phyloP scores from a whole-genome alignment of 1,140 invertebrate species.

The Panagrolaimus sp. region DNA sequence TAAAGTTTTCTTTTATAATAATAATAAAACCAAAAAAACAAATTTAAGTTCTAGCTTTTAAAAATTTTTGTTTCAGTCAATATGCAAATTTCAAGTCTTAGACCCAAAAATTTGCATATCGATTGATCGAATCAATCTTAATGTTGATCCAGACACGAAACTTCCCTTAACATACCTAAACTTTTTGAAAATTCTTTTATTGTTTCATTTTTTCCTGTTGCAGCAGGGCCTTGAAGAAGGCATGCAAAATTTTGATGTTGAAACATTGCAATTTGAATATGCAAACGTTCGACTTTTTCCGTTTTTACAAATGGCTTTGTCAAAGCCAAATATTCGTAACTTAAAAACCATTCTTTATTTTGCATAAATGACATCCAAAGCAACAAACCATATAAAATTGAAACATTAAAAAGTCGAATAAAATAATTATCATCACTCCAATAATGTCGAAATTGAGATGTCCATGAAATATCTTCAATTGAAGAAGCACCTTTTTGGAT shows the following conservation, averaged over 20 bases:
- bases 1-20: too few relatives aligned
- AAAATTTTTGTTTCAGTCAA: too few relatives aligned
- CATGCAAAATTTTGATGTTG: constrained; percentile 62
- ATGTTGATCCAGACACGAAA: too few relatives aligned
- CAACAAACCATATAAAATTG: constrained; percentile 79
- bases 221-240: constrained; percentile 86
- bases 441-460: constrained; percentile 86
- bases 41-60: too few relatives aligned
- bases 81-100: too few relatives aligned
- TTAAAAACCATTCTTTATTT: too few relatives aligned
- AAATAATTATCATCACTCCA: constrained; percentile 76
- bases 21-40: too few relatives aligned
- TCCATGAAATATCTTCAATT: constrained; percentile 63
- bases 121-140: too few relatives aligned
- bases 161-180: too few relatives aligned
- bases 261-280: constrained; percentile 67
- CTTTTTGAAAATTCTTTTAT: constrained; percentile 93
- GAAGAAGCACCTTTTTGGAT: not conserved
- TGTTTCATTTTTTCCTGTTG: constrained; percentile 91
- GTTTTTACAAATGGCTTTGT: constrained; percentile 79
- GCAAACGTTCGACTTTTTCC: constrained; percentile 71
- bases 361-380: too few relatives aligned
- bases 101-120: too few relatives aligned
- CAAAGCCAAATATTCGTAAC: constrained; percentile 91
- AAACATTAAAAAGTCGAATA: constrained; percentile 87